Conservation (phyloP, 2,797 vertebrate species). For the Acanthis flammea region DNA sequence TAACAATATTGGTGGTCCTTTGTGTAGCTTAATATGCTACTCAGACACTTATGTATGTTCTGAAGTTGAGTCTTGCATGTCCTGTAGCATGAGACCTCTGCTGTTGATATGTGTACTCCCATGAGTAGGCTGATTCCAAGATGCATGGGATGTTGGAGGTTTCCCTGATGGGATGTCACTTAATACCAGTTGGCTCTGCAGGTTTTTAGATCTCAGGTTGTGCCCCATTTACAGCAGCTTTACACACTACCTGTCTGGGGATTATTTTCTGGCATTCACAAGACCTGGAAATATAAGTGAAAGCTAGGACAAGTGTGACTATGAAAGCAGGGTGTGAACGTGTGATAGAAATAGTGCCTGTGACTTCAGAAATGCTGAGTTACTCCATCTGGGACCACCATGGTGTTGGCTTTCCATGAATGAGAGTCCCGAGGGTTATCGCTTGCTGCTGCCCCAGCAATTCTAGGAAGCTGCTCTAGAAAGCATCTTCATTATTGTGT, state of each 20-base stretch:
- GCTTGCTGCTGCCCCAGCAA: not conserved
- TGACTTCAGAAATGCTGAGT: conserved; percentile 27
- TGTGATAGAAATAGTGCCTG: not conserved
- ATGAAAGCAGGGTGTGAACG: not conserved
- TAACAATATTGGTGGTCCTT: not conserved
- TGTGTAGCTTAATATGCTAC: not conserved
- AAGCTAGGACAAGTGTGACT: not conserved
- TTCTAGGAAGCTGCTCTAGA: not conserved
- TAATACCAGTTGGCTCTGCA: not conserved
- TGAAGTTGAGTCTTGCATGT: not conserved
- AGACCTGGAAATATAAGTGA: not conserved
- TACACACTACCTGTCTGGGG: not conserved
- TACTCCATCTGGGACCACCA: conserved; percentile 18
- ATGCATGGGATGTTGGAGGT: not conserved
- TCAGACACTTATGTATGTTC: not conserved
- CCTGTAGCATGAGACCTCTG: not conserved
- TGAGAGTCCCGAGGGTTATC: not conserved
- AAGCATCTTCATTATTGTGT: not conserved
- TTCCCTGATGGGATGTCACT: not conserved
- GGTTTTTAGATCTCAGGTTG: not conserved
- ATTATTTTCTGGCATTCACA: not conserved
- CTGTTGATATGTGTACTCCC: rapidly evolving
- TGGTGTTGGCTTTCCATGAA: not conserved
- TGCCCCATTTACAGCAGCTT: not conserved
- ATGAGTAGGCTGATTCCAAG: not conserved